These are phyloP conservation scores for Anolis carolinensis DNA, from an alignment of 2,113 vertebrate genomes.

Conservation along the genomic window DNA sequence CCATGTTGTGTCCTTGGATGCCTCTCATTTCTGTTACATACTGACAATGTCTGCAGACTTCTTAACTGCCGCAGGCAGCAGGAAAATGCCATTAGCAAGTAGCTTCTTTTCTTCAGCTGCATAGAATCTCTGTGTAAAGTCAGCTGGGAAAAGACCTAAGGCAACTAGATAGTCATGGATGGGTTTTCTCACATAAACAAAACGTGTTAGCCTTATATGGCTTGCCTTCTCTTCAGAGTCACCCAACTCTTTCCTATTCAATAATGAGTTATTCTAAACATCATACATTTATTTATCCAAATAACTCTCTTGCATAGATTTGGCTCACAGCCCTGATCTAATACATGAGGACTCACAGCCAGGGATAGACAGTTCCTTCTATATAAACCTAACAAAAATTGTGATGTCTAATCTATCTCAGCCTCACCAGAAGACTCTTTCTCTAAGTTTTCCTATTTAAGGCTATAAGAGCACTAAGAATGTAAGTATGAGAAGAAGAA, in stretches of 20 bases:
- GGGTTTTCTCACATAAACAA: background rate
- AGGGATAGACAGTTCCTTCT: background rate
- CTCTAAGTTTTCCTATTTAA: background rate
- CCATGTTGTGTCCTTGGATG: background rate
- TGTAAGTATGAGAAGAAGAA: background rate
- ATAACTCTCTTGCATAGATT: background rate
- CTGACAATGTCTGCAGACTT: background rate
- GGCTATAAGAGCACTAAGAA: background rate
- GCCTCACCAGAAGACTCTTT: background rate
- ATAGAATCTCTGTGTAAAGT: constrained; percentile 4
- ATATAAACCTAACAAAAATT: background rate
- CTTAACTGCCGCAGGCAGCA: constrained; percentile 7
- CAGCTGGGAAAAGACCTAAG: background rate
- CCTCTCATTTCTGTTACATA: background rate
- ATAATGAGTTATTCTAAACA: background rate
- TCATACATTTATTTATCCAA: background rate
- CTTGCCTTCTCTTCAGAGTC: background rate
- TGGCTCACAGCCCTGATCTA: background rate
- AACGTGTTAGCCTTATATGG: background rate
- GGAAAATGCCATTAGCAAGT: background rate
- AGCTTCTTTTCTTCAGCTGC: background rate
- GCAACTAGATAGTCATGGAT: background rate
- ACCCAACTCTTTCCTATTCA: background rate
- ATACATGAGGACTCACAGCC: background rate
- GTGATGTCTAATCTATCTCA: background rate